phyloP scores from a whole-genome alignment of 2,888 invertebrate genomes.

The Nebria brevicollis region DNA sequence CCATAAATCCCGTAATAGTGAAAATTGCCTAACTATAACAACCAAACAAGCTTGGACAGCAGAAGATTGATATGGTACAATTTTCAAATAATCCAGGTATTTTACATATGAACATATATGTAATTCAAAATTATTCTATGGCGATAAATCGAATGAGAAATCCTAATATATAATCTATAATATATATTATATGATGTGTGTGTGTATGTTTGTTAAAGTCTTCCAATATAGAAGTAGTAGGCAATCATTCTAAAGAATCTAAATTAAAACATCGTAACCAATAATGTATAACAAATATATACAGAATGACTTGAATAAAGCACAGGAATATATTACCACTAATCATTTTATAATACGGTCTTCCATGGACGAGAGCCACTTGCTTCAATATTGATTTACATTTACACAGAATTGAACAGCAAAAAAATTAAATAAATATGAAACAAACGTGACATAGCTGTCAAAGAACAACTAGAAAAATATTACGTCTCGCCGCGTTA shows the following conservation, averaged over 20 bases:
- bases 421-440: slow-evolving; percentile 7
- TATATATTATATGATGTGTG: neutral
- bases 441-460: neutral
- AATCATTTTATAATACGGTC: slow-evolving; percentile 29
- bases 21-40: too few relatives aligned
- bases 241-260: slow-evolving; percentile 32
- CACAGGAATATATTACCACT: slow-evolving; percentile 13
- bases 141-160: slow-evolving; percentile 10
- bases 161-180: slow-evolving; percentile 14
- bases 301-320: slow-evolving; percentile 35
- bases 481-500: neutral
- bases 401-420: slow-evolving; percentile 12
- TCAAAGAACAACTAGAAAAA: neutral
- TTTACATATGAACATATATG: neutral
- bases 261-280: slow-evolving; percentile 36
- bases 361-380: slow-evolving; percentile 1
- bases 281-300: slow-evolving; percentile 38
- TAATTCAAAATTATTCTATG: neutral
- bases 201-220: too few relatives aligned
- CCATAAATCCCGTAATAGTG: too few relatives aligned
- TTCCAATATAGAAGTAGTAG: neutral
- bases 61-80: too few relatives aligned
- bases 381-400: slow-evolving; percentile 16
- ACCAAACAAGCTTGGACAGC: too few relatives aligned
- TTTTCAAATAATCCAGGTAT: neutral